phyloP scores from a whole-genome alignment of 2,797 vertebrate species.

The Sitta carolinensis region DNA sequence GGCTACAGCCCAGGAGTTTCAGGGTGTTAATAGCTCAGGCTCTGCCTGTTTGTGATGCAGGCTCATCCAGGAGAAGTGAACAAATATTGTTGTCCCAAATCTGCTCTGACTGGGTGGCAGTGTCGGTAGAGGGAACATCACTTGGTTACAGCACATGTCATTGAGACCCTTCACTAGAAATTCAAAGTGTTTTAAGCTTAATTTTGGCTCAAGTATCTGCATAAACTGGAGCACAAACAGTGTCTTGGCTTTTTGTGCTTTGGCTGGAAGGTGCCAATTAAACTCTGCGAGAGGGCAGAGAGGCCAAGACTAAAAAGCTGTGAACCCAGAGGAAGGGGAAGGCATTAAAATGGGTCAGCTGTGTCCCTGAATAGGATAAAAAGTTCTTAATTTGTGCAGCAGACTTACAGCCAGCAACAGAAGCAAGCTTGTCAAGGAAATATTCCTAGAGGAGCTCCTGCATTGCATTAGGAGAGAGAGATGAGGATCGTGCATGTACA shows the following conservation, averaged over 20 bases:
- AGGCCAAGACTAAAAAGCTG: neutral
- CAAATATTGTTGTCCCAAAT: neutral
- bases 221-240: neutral
- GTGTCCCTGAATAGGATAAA: neutral
- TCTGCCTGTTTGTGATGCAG: neutral
- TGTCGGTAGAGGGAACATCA: neutral
- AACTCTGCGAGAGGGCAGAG: neutral
- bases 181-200: neutral
- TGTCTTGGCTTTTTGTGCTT: neutral
- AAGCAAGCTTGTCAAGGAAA: neutral
- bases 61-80: neutral
- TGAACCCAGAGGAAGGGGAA: neutral
- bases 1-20: neutral
- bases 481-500: accelerated
- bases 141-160: neutral
- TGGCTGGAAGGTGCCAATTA: neutral
- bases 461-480: neutral
- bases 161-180: neutral
- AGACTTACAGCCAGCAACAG: neutral
- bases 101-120: neutral
- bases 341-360: neutral
- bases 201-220: neutral
- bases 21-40: neutral
- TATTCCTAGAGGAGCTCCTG: neutral
- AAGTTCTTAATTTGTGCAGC: neutral